Evolutionary conservation across 2,888 invertebrate genomes (phyloP), one percentile per base, ranked within the genome.

Genomic region (Actias luna): DNA sequence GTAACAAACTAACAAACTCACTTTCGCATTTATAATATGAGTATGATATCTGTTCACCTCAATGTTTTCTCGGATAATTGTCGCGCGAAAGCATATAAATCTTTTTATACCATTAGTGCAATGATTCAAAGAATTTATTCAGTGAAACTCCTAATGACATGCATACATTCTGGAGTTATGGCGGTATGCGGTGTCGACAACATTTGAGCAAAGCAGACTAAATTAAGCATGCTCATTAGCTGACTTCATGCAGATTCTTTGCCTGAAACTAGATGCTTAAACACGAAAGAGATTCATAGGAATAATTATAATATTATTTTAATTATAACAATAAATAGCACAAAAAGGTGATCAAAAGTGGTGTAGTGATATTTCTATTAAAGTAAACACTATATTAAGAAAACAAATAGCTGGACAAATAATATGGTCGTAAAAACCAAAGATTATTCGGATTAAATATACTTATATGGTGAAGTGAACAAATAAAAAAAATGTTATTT

Each of bases 141-240:
- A 75, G 76, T 75, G 75, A 74, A 78, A 75, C 75, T 67, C 74
- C 73, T 83, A 83, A 83, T 78, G 82, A 79, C 71, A 74, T 72
- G 73, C 74, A 80, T 78, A 77, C 71, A 75, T 79, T 78, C 78
- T 68, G 73, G 67, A 71, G 70, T 69, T 73, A 68, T 74, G 79
- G 79, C 73, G 80, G 79, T 79, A 84, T 82, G 77, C 72, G 74
- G 71, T 71, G 70, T 78, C 76, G 74, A 75, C 72, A 75, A 74
- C 78, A 78, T 78, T 73, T 70, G 76, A 66, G 70, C 73, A 29
- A 74, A 73, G 74, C 70, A 74, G 72, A 76, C 76, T 71, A 74
- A 79, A 80, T 79, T 76, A 77, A 78, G 70, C 67, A 65, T 65
- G 71, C 75, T 78, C 78, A 80, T 80, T 81, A 79, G 74, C 68